Percentiles rank a stretch among this genome's conserved stretches.
Conservation (phyloP, 2,113 vertebrate genomes). For the Genyomyrus donnyi region DNA sequence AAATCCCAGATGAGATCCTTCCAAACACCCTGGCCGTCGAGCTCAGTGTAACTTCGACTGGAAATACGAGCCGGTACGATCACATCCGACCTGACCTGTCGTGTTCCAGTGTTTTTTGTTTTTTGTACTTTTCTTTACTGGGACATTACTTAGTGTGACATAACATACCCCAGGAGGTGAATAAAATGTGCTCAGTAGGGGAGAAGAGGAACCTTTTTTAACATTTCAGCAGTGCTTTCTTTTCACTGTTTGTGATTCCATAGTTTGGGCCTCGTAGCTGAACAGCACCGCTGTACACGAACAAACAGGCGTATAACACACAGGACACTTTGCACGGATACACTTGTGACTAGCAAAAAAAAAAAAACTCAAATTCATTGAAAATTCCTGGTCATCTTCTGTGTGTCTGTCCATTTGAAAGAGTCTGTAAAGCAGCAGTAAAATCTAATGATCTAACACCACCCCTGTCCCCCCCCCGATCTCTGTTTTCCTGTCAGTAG, state of each 20-base stretch:
- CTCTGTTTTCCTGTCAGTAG: background rate
- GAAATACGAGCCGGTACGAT: background rate
- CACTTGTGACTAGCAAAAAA: slow-evolving; percentile 30
- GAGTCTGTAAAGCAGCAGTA: slow-evolving; percentile 52
- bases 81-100: background rate
- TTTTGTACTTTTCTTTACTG: background rate
- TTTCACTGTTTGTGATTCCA: slow-evolving; percentile 41
- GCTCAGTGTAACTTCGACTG: background rate
- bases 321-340: slow-evolving; percentile 21
- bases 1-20: background rate
- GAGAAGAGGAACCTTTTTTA: slow-evolving; percentile 23
- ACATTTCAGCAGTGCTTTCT: slow-evolving; percentile 43
- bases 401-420: slow-evolving; percentile 41
- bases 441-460: slow-evolving; percentile 36
- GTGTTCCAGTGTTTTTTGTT: background rate
- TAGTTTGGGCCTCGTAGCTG: slow-evolving; percentile 22
- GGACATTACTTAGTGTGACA: background rate
- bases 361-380: slow-evolving; percentile 19
- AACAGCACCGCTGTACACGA: slow-evolving; percentile 47
- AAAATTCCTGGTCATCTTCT: slow-evolving; percentile 32
- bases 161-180: background rate
- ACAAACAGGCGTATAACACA: background rate
- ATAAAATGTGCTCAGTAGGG: background rate
- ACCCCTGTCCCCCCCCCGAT: background rate
- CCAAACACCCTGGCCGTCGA: background rate